Conservation (phyloP, 2,888 invertebrate genomes). For the Caenorhabditis uteleia region DNA sequence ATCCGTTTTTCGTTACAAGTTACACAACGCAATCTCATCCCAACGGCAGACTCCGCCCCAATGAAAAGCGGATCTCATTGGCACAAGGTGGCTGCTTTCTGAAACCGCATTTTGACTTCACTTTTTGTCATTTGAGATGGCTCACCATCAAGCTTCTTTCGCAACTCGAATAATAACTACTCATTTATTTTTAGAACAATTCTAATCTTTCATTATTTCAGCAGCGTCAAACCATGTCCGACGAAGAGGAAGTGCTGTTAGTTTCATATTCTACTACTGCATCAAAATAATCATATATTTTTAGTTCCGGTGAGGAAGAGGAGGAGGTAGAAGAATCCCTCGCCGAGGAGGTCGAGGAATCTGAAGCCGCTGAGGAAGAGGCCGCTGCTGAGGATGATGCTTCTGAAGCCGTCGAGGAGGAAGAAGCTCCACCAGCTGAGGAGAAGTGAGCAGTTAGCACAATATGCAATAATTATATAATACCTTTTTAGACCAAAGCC, state of each 20-base stretch:
- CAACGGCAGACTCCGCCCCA: constrained; percentile 17
- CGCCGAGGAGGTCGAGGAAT: constrained; percentile 44
- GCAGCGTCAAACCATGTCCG: too few species aligned
- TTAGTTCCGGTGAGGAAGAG: constrained; percentile 66
- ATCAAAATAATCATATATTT: constrained; percentile 6
- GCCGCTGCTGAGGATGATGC: constrained; percentile 35
- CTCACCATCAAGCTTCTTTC: neutral
- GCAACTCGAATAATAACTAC: neutral
- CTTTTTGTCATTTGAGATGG: constrained; percentile 1
- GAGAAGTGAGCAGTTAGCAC: constrained; percentile 13
- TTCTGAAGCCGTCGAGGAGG: constrained; percentile 35
- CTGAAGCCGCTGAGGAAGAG: constrained; percentile 37
- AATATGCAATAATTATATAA: neutral
- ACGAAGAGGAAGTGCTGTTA: constrained; percentile 61
- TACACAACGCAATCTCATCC: constrained; percentile 31
- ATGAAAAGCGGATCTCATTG: constrained; percentile 16
- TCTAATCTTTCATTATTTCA: too few species aligned
- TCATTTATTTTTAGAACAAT: constrained; percentile 17
- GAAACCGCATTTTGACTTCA: constrained; percentile 33
- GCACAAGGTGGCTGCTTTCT: constrained; percentile 19
- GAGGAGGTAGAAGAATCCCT: constrained; percentile 57
- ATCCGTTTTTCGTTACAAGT: constrained; percentile 29
- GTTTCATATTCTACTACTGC: constrained; percentile 18
- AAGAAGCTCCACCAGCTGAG: constrained; percentile 40
- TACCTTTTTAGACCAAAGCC: constrained; percentile 39